Evolutionary conservation across 1,140 invertebrate genomes (phyloP).

Genomic region (Colletes latitarsis): DNA sequence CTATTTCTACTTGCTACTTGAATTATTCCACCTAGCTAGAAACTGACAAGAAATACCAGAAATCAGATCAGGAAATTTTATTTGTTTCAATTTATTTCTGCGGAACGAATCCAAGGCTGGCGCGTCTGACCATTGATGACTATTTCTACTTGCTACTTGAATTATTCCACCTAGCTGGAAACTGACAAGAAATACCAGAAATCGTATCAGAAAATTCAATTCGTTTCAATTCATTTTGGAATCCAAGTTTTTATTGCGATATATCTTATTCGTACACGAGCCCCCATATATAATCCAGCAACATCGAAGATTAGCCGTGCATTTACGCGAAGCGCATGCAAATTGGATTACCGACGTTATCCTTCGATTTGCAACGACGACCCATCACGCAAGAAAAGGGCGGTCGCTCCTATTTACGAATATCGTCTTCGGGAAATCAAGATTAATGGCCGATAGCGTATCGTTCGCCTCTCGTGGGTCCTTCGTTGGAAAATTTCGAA

Average conservation of each 20-base stretch:
- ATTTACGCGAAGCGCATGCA: constrained; percentile 7
- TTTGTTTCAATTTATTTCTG: no score
- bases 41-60: no score
- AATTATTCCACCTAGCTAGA: no score
- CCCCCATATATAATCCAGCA: background rate
- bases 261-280: background rate
- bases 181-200: no score
- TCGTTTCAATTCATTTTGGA: no score
- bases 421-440: constrained; percentile 6
- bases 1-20: no score
- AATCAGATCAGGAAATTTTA: no score
- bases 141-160: no score
- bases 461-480: background rate
- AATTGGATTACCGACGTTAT: constrained; percentile 3
- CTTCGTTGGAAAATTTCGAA: background rate
- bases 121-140: no score
- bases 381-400: constrained; percentile 36
- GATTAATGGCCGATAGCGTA: constrained; percentile 9
- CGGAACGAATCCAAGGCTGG: no score
- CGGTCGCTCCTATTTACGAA: constrained; percentile 20
- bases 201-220: background rate
- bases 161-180: no score
- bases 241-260: no score
- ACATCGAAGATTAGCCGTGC: background rate
- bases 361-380: background rate